phyloP scores from a whole-genome alignment of 2,797 vertebrate species.

The Pangasius sanitwongsei region DNA sequence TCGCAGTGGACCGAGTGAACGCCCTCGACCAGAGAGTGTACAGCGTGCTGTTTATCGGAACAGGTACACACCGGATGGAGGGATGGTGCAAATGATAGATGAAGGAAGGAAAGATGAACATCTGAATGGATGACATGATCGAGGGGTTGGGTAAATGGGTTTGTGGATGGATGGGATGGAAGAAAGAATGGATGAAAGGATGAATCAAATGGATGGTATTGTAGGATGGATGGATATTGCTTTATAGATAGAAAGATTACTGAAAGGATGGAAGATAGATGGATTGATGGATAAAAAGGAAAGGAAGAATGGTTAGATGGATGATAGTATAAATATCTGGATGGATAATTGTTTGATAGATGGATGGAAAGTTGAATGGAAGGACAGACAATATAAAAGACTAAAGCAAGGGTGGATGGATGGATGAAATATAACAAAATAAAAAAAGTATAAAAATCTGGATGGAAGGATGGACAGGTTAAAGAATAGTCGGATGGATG shows the following conservation, averaged over 20 bases:
- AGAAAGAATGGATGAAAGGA: neutral
- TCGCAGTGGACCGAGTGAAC: conserved; percentile 84
- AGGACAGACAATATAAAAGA: neutral
- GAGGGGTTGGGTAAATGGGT: neutral
- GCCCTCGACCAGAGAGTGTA: conserved; percentile 83
- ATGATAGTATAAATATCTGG: neutral
- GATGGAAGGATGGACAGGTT: neutral
- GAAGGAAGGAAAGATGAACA: neutral
- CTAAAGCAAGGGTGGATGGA: neutral
- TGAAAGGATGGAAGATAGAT: neutral
- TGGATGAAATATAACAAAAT: too few relatives aligned
- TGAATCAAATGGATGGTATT: neutral
- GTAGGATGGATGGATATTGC: neutral
- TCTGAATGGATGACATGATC: neutral
- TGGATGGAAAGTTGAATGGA: neutral
- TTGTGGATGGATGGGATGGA: neutral
- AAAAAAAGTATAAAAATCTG: too few relatives aligned
- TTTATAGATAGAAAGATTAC: neutral
- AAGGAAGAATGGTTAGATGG: neutral
- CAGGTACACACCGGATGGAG: conserved; percentile 73
- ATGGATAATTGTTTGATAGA: neutral
- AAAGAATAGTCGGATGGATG: neutral
- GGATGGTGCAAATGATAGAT: neutral
- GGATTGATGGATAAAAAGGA: neutral
- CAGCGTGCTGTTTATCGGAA: conserved; percentile 91